Evolutionary conservation across 2,888 invertebrate genomes (phyloP).

Genomic region (Eupeodes latifasciatus): DNA sequence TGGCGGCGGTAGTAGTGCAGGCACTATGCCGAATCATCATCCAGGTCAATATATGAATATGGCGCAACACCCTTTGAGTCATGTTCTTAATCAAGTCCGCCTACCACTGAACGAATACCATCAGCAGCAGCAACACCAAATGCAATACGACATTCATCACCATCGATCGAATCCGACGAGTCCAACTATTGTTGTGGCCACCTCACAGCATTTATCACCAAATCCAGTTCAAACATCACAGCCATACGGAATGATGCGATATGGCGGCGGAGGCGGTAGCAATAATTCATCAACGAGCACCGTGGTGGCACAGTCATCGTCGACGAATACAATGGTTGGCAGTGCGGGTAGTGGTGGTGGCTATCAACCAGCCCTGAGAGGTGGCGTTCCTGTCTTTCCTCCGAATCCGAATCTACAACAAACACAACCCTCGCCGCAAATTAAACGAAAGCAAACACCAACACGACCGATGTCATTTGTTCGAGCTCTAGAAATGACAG

Average conservation of each 20-base stretch:
- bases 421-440: slow-evolving; percentile 85
- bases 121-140: slow-evolving; percentile 82
- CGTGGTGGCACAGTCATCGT: slow-evolving; percentile 69
- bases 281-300: slow-evolving; percentile 71
- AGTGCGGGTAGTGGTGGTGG: slow-evolving; percentile 78
- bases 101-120: slow-evolving; percentile 79
- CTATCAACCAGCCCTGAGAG: slow-evolving; percentile 87
- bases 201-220: slow-evolving; percentile 78
- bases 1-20: slow-evolving; percentile 81
- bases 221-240: slow-evolving; percentile 80
- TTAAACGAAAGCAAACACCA: slow-evolving; percentile 86
- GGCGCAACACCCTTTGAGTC: slow-evolving; percentile 81
- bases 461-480: slow-evolving; percentile 94
- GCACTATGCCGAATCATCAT: slow-evolving; percentile 82
- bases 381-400: slow-evolving; percentile 89
- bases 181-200: slow-evolving; percentile 86
- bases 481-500: slow-evolving; percentile 94
- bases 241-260: slow-evolving; percentile 81
- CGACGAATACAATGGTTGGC: slow-evolving; percentile 76
- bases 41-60: slow-evolving; percentile 81
- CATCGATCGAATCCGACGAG: slow-evolving; percentile 91
- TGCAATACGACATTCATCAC: slow-evolving; percentile 85
- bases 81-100: slow-evolving; percentile 81
- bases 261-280: slow-evolving; percentile 78
- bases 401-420: slow-evolving; percentile 83